Evolutionary conservation across 1,140 invertebrate genomes (phyloP).

Genomic region (Drosophila nikananu): DNA sequence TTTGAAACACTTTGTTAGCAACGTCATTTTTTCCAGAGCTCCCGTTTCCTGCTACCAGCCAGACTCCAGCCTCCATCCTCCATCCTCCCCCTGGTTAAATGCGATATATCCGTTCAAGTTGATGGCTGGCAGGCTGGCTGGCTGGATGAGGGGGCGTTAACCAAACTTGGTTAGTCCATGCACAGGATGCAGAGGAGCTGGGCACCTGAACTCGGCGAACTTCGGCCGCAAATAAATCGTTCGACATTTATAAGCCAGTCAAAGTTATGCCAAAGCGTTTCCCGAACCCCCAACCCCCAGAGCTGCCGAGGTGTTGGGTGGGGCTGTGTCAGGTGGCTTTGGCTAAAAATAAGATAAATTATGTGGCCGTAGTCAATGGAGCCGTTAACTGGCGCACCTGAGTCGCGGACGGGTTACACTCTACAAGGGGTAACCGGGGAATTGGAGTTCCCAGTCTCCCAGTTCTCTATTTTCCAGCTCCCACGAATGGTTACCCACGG

Average conservation of each 20-base stretch:
- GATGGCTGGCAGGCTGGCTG: conserved; percentile 6
- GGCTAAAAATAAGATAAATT: conserved; percentile 83
- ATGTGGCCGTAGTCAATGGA: conserved; percentile 80
- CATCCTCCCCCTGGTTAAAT: conserved; percentile 22
- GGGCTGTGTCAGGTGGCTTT: conserved; percentile 23
- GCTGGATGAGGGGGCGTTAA: conserved; percentile 6
- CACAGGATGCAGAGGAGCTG: not conserved
- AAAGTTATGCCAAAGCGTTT: conserved; percentile 78
- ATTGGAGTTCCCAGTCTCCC: not conserved
- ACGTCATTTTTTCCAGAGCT: conserved; percentile 50
- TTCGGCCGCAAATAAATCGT: conserved; percentile 79
- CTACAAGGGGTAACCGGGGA: not conserved
- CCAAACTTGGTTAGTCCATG: conserved; percentile 32
- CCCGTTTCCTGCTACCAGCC: not conserved
- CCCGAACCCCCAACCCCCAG: conserved; percentile 27
- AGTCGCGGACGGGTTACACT: conserved; percentile 8
- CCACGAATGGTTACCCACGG: conserved; percentile 1
- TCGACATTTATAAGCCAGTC: conserved; percentile 83
- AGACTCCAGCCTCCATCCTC: not conserved
- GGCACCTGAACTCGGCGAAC: conserved; percentile 31
- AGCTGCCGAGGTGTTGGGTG: not conserved
- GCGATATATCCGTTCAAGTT: conserved; percentile 38
- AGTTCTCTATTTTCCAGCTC: not conserved
- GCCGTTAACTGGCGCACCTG: conserved; percentile 80
- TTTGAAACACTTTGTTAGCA: conserved; percentile 79